Conservation (phyloP, 2,888 invertebrate species). For the Drosophila suboccidentalis region DNA sequence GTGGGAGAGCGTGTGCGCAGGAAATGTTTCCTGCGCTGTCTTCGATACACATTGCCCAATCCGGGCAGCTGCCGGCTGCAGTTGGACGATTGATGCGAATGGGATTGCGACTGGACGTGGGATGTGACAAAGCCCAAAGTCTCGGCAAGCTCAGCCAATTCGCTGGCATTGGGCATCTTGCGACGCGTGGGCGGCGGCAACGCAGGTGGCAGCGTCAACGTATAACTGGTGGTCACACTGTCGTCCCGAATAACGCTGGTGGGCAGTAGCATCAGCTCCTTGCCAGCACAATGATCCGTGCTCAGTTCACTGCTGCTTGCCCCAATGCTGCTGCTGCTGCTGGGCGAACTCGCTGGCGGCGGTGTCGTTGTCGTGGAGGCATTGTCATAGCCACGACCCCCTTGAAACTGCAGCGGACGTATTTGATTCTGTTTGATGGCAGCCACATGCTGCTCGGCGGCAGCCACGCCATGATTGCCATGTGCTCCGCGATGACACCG, state of each 20-base stretch:
- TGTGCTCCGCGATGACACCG: constrained; percentile 76
- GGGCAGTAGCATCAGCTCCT: constrained; percentile 83
- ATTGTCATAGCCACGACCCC: constrained; percentile 49
- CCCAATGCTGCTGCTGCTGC: constrained; percentile 35
- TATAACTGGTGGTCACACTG: constrained; percentile 78
- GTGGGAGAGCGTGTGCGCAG: constrained; percentile 87
- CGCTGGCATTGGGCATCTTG: constrained; percentile 86
- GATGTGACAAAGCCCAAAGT: constrained; percentile 86
- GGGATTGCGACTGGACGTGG: constrained; percentile 44
- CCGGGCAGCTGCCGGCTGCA: constrained; percentile 71
- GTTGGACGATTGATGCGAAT: constrained; percentile 48
- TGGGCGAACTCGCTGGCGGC: constrained; percentile 63
- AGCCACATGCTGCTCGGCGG: constrained; percentile 55
- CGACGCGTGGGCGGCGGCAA: constrained; percentile 86
- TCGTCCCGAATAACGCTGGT: constrained; percentile 84
- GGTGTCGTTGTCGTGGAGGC: constrained; percentile 47
- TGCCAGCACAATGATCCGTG: constrained; percentile 50
- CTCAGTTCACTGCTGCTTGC: constrained; percentile 27
- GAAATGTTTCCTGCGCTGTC: constrained; percentile 86
- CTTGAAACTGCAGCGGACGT: constrained; percentile 82
- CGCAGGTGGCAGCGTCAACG: constrained; percentile 84
- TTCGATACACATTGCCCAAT: constrained; percentile 80
- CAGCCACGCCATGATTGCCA: constrained; percentile 37
- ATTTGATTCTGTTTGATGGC: constrained; percentile 85
- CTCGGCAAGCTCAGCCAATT: constrained; percentile 87